Evolutionary conservation across 2,888 invertebrate species (phyloP).

Genomic region (Caenorhabditis plicata): DNA sequence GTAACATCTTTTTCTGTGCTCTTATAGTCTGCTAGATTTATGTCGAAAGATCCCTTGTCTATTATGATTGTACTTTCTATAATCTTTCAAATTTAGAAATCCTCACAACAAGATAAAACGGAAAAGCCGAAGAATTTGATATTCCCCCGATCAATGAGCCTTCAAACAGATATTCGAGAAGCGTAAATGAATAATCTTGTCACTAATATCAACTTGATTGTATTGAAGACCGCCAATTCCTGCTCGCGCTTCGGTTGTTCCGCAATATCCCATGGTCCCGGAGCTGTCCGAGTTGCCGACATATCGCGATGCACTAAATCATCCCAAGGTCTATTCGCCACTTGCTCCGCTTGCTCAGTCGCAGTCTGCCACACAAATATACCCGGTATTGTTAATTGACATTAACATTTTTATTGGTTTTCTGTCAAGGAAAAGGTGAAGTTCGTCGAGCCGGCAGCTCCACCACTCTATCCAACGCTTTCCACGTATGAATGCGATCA

Average conservation of each 20-base stretch:
- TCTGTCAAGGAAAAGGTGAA: conserved; percentile 15
- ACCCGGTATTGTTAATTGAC: conserved; percentile 12
- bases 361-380: conserved; percentile 13
- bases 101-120: too few relatives aligned
- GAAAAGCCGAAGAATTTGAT: conserved; percentile 14
- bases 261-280: conserved; percentile 25
- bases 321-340: conserved; percentile 20
- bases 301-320: conserved; percentile 20
- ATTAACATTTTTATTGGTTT: neutral
- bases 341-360: conserved; percentile 14
- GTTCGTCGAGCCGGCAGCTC: conserved; percentile 26
- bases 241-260: conserved; percentile 5
- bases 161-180: conserved; percentile 4
- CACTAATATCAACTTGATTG: too few relatives aligned
- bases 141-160: conserved; percentile 17
- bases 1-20: too few relatives aligned
- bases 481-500: conserved; percentile 65
- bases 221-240: conserved; percentile 3
- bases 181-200: too few relatives aligned
- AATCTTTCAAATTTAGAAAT: too few relatives aligned
- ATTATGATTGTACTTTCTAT: too few relatives aligned
- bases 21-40: too few relatives aligned
- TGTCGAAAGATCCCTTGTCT: too few relatives aligned
- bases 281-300: conserved; percentile 28
- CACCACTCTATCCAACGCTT: conserved; percentile 42